Evolutionary conservation across 1,140 invertebrate genomes (phyloP).

Genomic region (Centruroides vittatus): DNA sequence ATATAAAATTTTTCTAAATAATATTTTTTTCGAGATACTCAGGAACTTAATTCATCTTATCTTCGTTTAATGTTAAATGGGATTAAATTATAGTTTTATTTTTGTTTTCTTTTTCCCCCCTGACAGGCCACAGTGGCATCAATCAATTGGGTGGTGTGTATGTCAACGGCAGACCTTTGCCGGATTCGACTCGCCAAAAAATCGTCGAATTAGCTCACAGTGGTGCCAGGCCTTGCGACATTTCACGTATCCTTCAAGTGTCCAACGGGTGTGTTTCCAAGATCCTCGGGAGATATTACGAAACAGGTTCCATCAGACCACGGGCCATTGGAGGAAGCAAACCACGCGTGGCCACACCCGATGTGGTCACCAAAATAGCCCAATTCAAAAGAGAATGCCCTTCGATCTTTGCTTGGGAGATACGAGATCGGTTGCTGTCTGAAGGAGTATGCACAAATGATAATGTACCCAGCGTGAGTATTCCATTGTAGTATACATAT

Average conservation of each 20-base stretch:
- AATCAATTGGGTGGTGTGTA: constrained; percentile 97
- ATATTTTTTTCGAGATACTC: too few species aligned
- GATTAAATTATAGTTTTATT: not conserved
- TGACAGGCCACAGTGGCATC: constrained; percentile 77
- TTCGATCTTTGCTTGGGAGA: constrained; percentile 98
- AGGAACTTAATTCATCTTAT: too few species aligned
- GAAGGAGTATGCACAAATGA: constrained; percentile 97
- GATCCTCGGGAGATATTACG: constrained; percentile 92
- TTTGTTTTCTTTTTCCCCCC: not conserved
- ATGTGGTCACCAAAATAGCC: constrained; percentile 86
- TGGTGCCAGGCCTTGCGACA: constrained; percentile 93
- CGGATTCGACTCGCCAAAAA: constrained; percentile 82
- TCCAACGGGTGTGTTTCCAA: constrained; percentile 93
- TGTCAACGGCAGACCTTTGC: constrained; percentile 90
- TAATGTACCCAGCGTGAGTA: constrained; percentile 98
- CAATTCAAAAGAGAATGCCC: constrained; percentile 93
- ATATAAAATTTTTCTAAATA: too few species aligned
- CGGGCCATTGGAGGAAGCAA: constrained; percentile 91
- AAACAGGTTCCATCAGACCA: constrained; percentile 93
- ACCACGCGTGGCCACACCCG: constrained; percentile 85
- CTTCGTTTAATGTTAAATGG: not conserved
- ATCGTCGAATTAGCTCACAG: constrained; percentile 96
- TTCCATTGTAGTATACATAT: too few species aligned
- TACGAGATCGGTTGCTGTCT: constrained; percentile 81
- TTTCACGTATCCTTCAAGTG: constrained; percentile 79